Base-by-base conservation (phyloP, 2,113 vertebrate species). In the Rhombomys opimus region DNA sequence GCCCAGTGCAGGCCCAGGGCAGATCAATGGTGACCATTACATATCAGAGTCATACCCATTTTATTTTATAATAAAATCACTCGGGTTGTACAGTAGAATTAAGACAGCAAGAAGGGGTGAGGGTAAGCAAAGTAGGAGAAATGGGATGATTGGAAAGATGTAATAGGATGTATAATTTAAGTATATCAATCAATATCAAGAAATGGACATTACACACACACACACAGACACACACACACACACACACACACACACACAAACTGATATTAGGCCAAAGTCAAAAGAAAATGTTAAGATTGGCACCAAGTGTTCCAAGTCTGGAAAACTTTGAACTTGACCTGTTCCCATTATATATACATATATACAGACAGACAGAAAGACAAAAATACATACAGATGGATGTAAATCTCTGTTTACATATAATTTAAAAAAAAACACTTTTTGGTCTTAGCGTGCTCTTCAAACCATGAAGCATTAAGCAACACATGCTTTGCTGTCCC, bases 301-400 rank as follows among this genome's bases (percentile, higher is more conserved):
- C 32, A 87, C 38, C 22, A 11, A 54, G 63, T n/a, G 10, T 54
- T 78, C 70, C 52, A n/a, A 52, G 9, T 65, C 50, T 89, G 3
- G 61, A 81, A 57, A 93, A 73, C 35, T 84, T 18, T 95, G 22
- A 23, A 13, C n/a, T 93, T 91, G 10, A 68, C 38, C 85, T 96
- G 5, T 87, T 92, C 90, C 57, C 73, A 87, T 20, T 93, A 11
- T 57, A 78, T 54, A 65, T 67, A 35, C 91, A 23, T 93, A 27
- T 57, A 67, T 54, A 65, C 46, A 72, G 13, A 35, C 14, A 57
- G 57, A 57, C 12, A 57, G 15, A 57, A 57, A 57, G 57, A 57
- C 2, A 57, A 15, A 57, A 57, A 57, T 11, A 57, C 12, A 57
- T 12, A 57, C 2, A 57, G 57, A 46, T 46, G 46, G 46, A 46